Conservation (phyloP, 2,797 vertebrate species). For the Falco peregrinus region DNA sequence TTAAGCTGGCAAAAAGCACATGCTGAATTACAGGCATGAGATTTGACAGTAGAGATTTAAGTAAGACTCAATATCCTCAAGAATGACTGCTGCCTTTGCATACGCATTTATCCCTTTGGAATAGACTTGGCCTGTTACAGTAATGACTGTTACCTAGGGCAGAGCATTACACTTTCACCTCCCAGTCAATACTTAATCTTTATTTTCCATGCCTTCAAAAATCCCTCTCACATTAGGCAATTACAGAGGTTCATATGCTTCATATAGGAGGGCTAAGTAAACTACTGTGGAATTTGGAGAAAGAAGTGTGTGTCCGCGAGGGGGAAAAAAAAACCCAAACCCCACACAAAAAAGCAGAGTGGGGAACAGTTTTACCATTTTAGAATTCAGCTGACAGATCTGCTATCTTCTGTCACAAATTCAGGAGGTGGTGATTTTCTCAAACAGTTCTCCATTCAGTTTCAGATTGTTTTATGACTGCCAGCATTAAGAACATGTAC, state of each 20-base stretch:
- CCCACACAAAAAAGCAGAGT: no score
- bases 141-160: background rate
- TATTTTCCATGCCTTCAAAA: background rate
- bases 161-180: background rate
- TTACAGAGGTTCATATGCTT: background rate
- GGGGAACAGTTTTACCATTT: background rate
- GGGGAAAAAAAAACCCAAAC: background rate
- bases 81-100: background rate
- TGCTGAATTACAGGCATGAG: background rate
- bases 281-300: background rate
- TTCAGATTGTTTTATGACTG: background rate
- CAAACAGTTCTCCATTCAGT: background rate
- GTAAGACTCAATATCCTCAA: background rate
- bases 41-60: background rate
- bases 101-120: background rate
- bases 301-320: background rate
- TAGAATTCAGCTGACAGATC: background rate
- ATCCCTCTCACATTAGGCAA: background rate
- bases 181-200: background rate
- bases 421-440: background rate
- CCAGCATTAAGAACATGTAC: background rate
- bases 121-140: background rate
- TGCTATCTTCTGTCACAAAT: background rate
- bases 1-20: background rate
- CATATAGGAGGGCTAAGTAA: background rate